Evolutionary conservation across 2,113 vertebrate genomes (phyloP).

Genomic region (Corynorhinus townsendii): DNA sequence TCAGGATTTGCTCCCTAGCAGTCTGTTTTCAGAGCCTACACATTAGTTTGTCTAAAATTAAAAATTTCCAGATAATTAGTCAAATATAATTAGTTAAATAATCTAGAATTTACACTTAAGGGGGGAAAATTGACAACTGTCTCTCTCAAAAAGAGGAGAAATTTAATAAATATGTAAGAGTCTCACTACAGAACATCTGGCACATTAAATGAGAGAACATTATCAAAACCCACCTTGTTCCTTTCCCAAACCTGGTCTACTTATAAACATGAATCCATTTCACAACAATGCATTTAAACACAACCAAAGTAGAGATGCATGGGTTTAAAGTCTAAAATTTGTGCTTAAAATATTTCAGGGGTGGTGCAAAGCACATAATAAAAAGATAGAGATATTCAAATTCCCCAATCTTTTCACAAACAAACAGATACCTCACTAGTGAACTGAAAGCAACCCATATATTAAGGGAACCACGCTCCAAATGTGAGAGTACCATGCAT

Average conservation of each 20-base stretch:
- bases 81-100: neutral
- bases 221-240: neutral
- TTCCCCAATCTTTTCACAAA: neutral
- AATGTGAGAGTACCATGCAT: neutral
- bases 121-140: neutral
- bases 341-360: neutral
- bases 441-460: neutral
- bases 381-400: constrained; percentile 4
- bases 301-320: neutral
- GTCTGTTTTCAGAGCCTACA: neutral
- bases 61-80: neutral
- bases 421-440: neutral
- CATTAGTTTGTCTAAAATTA: constrained; percentile 25
- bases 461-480: neutral
- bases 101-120: constrained; percentile 6
- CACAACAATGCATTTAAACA: neutral
- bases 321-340: neutral
- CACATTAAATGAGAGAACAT: neutral
- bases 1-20: neutral
- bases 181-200: neutral
- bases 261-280: constrained; percentile 8
- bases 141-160: neutral
- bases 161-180: neutral
- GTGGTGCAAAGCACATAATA: neutral
- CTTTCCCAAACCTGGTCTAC: neutral